These are phyloP conservation scores for Armadillidium nasatum DNA, from an alignment of 1,140 invertebrate species.

Conservation along the genomic window DNA sequence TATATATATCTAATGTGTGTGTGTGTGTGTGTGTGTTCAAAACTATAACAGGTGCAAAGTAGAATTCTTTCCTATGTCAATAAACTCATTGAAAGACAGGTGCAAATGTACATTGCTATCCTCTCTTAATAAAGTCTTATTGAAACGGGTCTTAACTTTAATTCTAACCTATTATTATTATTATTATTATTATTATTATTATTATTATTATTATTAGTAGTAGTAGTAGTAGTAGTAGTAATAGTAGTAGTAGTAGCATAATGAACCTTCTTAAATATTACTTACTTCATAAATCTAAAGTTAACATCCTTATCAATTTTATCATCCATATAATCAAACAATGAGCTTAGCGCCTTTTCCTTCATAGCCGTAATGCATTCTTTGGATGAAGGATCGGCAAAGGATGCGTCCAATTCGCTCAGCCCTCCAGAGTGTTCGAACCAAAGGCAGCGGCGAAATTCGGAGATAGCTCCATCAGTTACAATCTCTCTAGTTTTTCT, in stretches of 20 bases:
- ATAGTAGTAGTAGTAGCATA: not conserved
- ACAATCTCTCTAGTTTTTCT: not conserved
- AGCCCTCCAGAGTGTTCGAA: constrained; percentile 30
- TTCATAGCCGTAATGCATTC: constrained; percentile 21
- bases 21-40: no score
- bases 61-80: no score
- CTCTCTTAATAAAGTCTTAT: no score
- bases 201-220: not conserved
- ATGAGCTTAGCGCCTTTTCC: constrained; percentile 7
- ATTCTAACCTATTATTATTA: no score
- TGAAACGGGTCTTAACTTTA: no score
- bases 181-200: no score
- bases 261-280: not conserved
- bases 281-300: constrained; percentile 25
- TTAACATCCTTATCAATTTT: not conserved
- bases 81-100: no score
- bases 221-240: not conserved
- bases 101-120: no score
- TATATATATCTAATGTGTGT: not conserved
- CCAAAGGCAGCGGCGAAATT: constrained; percentile 25
- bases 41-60: no score
- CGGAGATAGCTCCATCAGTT: not conserved
- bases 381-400: constrained; percentile 21
- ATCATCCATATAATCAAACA: not conserved
- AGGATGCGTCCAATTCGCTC: constrained; percentile 6